phyloP scores from a whole-genome alignment of 2,113 vertebrate species.

The Patagioenas fasciata region DNA sequence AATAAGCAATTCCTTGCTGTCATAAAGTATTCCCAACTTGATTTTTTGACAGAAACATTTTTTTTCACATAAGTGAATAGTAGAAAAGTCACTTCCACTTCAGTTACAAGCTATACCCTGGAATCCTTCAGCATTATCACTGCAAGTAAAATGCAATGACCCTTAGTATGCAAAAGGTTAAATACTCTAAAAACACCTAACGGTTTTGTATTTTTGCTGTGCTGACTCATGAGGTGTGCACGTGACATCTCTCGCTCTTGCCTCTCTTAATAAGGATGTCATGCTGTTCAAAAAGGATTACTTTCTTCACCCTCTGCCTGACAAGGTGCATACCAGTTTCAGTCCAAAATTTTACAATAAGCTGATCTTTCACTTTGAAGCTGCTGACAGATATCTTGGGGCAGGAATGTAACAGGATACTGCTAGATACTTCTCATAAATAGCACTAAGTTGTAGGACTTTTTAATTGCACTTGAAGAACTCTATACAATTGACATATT shows the following conservation, averaged over 20 bases:
- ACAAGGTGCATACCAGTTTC: neutral
- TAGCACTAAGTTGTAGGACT: neutral
- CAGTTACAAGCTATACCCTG: neutral
- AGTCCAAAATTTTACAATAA: neutral
- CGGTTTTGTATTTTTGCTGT: neutral
- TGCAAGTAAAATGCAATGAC: neutral
- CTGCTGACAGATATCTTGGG: neutral
- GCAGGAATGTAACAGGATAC: neutral
- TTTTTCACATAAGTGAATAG: neutral
- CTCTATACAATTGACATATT: neutral
- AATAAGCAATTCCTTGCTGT: neutral
- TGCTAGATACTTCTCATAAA: neutral
- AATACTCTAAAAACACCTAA: neutral
- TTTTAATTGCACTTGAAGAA: neutral
- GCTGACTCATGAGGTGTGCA: neutral
- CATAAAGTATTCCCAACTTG: neutral
- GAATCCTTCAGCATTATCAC: neutral
- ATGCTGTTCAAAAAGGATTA: neutral
- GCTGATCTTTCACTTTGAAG: neutral
- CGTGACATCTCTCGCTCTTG: neutral
- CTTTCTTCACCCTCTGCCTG: neutral
- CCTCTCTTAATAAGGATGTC: neutral
- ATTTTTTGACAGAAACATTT: neutral
- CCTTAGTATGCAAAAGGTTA: neutral
- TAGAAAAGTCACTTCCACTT: neutral